Evolutionary conservation across 2,888 invertebrate species (phyloP), one percentile per base, ranked within the genome.

Genomic region (Morpho deidamia): DNA sequence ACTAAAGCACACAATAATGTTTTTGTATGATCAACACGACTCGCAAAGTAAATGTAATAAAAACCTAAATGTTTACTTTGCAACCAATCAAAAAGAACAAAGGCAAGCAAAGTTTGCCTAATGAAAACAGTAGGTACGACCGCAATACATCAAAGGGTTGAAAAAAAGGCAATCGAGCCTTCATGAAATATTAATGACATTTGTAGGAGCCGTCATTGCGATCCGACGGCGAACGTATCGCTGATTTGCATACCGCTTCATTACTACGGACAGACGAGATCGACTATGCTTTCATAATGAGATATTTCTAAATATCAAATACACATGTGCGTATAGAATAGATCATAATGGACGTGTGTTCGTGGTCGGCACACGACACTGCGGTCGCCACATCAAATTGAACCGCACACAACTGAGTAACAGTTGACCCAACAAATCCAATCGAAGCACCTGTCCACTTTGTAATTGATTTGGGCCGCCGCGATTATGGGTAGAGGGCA

Each of bases 381-480:
- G 23, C 23, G 23, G 23, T 34, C 11, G 33, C 7, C 11, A 8
- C 44, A 33, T 44, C 44, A 44, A 34, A 44, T 7, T 34, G 10
- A 33, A 33, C 11, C 7, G 11, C 10, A 44, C 11, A 8, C 11
- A 33, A 33, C 33, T 23, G 23, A 23, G 23, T 23, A 23, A 23
- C 33, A 33, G 44, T 11, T 11, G 33, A 11, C 23, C 23, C 11
- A 11, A 33, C 33, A 2, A 44, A 33, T 8, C 33, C 33, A 8
- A 7, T 33, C 8, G 44, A 11, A 14, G 40, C 35, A 14, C 38
- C 48, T 51, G 45, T 47, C 55, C 50, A 40, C 47, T 48, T 43
- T 12, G 14, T 56, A 61, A 61, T 62, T 62, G 60, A 61, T 63
- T 60, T 59, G 60, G 47, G 52, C 23, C 55, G 40, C 60, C 45